Evolutionary conservation across 2,113 vertebrate genomes (phyloP).

Genomic region (Scomber japonicus): DNA sequence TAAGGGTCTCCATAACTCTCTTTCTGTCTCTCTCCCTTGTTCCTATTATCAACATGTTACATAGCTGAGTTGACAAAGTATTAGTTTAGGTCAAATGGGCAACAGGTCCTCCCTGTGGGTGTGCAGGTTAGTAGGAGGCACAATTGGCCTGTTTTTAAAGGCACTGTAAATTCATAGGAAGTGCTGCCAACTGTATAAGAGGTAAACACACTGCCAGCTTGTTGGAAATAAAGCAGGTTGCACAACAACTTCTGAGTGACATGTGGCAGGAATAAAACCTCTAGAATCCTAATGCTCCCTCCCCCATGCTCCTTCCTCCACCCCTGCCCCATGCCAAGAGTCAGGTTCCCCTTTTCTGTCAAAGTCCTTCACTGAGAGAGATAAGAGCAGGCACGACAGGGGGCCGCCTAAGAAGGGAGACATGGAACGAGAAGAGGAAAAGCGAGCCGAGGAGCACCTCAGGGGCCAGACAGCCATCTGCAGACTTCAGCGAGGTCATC

Average conservation of each 20-base stretch:
- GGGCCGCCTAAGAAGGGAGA: constrained; percentile 54
- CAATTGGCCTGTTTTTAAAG: constrained; percentile 3
- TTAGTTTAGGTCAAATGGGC: constrained; percentile 20
- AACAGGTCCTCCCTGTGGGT: neutral
- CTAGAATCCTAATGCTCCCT: constrained; percentile 51
- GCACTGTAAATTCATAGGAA: constrained; percentile 12
- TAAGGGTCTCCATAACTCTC: constrained; percentile 37
- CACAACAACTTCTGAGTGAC: constrained; percentile 57
- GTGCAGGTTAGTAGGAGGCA: constrained; percentile 10
- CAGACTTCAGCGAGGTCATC: constrained; percentile 71
- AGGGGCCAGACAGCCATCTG: constrained; percentile 75
- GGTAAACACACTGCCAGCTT: constrained; percentile 40
- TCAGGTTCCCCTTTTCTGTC: constrained; percentile 82
- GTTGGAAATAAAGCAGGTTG: constrained; percentile 52
- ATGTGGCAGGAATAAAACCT: constrained; percentile 48
- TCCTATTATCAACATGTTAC: constrained; percentile 28
- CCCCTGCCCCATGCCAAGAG: constrained; percentile 70
- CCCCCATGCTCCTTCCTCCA: constrained; percentile 65
- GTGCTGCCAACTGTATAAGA: constrained; percentile 12
- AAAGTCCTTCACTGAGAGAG: constrained; percentile 75
- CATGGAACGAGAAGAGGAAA: constrained; percentile 40
- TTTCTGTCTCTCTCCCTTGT: constrained; percentile 19
- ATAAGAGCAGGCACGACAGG: constrained; percentile 72
- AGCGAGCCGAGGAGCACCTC: constrained; percentile 64
- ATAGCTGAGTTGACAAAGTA: constrained; percentile 30